A percentile compares a stretch with the other conserved stretches of the same genome.
Evolutionary conservation across 2,888 invertebrate genomes (phyloP).

Genomic region (Poecilobothrus nobilitatus): DNA sequence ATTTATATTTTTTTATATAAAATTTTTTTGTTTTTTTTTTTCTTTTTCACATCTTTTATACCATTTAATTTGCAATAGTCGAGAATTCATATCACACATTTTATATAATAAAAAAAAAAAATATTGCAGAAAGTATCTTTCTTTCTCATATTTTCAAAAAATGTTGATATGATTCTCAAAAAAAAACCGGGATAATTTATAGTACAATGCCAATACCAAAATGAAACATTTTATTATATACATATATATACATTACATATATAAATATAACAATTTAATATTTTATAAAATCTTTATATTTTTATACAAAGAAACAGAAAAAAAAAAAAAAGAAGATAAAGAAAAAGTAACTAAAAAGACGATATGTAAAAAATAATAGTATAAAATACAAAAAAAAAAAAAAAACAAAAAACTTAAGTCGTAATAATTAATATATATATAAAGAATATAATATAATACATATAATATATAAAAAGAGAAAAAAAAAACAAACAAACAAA

Average conservation of each 20-base stretch:
- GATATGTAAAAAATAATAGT: constrained; percentile 19
- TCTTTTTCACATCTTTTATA: constrained; percentile 21
- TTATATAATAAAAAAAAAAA: too few relatives aligned
- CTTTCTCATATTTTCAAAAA: neutral
- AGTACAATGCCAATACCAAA: constrained; percentile 43
- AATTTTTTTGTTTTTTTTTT: constrained; percentile 15
- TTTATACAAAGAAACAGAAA: constrained; percentile 37
- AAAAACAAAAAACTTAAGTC: too few relatives aligned
- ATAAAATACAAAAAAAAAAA: constrained; percentile 21
- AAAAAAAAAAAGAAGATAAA: constrained; percentile 21
- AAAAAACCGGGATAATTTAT: constrained; percentile 46
- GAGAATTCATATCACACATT: constrained; percentile 25
- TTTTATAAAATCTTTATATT: constrained; percentile 38
- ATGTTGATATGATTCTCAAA: neutral
- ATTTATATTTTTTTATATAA: constrained; percentile 15
- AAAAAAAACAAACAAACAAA: constrained; percentile 21
- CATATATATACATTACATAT: constrained; percentile 24
- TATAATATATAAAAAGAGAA: constrained; percentile 20
- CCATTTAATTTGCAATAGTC: constrained; percentile 45
- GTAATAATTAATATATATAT: constrained; percentile 17
- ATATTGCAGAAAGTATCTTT: too few relatives aligned
- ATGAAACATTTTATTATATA: constrained; percentile 24
- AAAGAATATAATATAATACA: constrained; percentile 10
- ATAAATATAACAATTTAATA: neutral
- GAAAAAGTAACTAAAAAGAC: constrained; percentile 12